Evolutionary conservation across 2,888 invertebrate species (phyloP), one percentile per base, ranked within the genome.

Genomic region (Euproctis similis): DNA sequence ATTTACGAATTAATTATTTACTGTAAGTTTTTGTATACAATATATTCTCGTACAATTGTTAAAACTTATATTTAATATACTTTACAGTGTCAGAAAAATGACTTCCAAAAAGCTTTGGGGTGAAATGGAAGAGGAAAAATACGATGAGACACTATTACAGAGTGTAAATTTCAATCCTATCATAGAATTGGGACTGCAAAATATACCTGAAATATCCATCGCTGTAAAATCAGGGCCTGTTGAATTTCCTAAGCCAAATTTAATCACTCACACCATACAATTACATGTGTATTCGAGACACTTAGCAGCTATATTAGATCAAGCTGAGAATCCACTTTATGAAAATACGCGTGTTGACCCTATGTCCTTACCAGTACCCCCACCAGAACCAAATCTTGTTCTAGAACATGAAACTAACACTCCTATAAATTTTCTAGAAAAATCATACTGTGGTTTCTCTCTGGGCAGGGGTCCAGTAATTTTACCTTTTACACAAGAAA

Each of bases 151-250:
- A 1, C 43, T 77, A 38, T 43, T 77, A 11, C 80, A 81, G 39
- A 78, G 64, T 26, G 84, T 84, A 2, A 84, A 85, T 42, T 85
- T 85, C 39, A 81, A 78, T 34, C 85, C 85, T 1, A 80, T 85
- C 9, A 85, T 85, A 26, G 85, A 85, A 52, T 56, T 84, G 23
- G 85, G 84, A 4, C 73, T 85, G 80, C 84, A 82, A 54, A 82
- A 82, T 31, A 84, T 85, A 29, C 81, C 84, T 1, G 84, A 84
- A 61, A 78, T 80, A 50, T 76, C 80, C 0, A 82, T 78, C 24
- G 68, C 72, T 14, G 81, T 80, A 1, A 80, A 84, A 53, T 77
- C 80, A 1, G 73, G 77, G 1, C 76, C 82, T 2, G 75, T 85
- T 12, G 78, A 84, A 42, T 53, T 85, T 8, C 85, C 85, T 1